phyloP scores from a whole-genome alignment of 1,140 invertebrate genomes.

The Magallana angulata region DNA sequence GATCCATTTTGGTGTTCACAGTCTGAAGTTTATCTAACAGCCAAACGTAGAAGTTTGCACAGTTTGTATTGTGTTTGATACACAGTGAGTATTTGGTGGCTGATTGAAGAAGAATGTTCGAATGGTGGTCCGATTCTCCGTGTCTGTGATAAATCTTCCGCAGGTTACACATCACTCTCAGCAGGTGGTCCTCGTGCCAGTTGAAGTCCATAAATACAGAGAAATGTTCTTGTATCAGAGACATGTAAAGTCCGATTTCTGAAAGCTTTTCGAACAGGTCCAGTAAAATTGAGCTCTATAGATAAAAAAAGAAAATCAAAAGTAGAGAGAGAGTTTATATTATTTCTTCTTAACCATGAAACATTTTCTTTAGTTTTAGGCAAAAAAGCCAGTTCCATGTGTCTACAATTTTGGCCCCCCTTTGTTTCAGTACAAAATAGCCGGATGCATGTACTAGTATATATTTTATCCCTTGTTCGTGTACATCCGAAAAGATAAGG shows the following conservation, averaged over 20 bases:
- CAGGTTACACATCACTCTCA: neutral
- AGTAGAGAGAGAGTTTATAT: too few species aligned
- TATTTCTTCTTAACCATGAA: too few species aligned
- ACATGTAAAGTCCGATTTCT: neutral
- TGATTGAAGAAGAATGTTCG: neutral
- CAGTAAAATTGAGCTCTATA: neutral
- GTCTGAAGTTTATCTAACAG: neutral
- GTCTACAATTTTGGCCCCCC: too few species aligned
- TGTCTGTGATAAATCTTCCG: slow-evolving; percentile 21
- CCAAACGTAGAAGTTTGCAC: neutral
- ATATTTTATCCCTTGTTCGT: too few species aligned
- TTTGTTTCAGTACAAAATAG: too few species aligned
- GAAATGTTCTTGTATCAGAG: neutral
- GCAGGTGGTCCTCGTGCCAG: neutral
- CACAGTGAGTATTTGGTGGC: neutral
- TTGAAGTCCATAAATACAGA: neutral
- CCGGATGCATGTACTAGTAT: too few species aligned
- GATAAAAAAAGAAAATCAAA: too few species aligned
- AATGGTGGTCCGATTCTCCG: neutral
- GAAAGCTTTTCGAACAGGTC: neutral
- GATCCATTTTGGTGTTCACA: neutral
- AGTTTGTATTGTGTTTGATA: neutral
- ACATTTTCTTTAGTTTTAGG: too few species aligned
- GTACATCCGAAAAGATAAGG: too few species aligned
- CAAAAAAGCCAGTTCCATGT: too few species aligned